A percentile compares a stretch with the other conserved stretches of the same genome.
phyloP scores from a whole-genome alignment of 2,888 invertebrate genomes.

The Ochropleura plecta region DNA sequence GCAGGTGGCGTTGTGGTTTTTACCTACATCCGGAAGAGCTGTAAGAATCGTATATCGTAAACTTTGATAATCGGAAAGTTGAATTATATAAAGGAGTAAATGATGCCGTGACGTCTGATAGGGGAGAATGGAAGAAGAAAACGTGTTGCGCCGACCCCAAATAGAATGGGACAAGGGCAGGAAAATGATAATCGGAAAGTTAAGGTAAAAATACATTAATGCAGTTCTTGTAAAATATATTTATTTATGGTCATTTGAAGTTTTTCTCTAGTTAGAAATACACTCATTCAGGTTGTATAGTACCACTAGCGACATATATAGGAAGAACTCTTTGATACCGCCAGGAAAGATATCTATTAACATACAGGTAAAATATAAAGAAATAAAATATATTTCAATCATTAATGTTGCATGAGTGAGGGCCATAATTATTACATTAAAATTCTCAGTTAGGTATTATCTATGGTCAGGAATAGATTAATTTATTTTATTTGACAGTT shows the following conservation, averaged over 20 bases:
- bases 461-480: too few relatives aligned
- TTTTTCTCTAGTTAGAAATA: neutral
- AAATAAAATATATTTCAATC: slow-evolving; percentile 35
- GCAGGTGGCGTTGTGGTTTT: neutral
- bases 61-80: too few relatives aligned
- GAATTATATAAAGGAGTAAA: too few relatives aligned
- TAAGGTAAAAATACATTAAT: slow-evolving; percentile 21
- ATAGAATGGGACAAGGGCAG: too few relatives aligned
- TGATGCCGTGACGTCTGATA: too few relatives aligned
- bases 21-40: neutral
- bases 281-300: slow-evolving; percentile 30
- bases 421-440: slow-evolving; percentile 11
- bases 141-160: too few relatives aligned
- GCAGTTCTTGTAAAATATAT: slow-evolving; percentile 41
- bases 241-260: slow-evolving; percentile 2
- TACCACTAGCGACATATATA: slow-evolving; percentile 38
- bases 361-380: slow-evolving; percentile 36
- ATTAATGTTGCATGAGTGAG: slow-evolving; percentile 22
- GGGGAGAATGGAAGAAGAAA: too few relatives aligned
- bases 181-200: neutral
- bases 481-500: neutral
- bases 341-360: slow-evolving; percentile 22
- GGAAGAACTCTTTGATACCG: neutral
- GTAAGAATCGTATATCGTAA: too few relatives aligned
- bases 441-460: too few relatives aligned